phyloP scores from a whole-genome alignment of 1,140 invertebrate genomes.

The Dinoponera quadriceps region DNA sequence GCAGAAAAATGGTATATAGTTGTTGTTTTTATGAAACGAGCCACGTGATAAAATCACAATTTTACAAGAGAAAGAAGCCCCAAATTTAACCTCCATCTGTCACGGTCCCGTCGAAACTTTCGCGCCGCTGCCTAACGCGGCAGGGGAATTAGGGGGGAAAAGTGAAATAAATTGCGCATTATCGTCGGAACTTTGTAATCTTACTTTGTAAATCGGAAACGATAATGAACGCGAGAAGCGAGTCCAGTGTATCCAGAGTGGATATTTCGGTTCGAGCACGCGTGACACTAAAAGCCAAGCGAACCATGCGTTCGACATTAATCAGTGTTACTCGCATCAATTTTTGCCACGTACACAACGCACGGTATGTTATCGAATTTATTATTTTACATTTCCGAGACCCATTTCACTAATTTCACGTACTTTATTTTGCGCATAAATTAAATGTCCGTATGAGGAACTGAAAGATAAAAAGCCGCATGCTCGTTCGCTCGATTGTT shows the following conservation, averaged over 20 bases:
- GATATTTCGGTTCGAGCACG: not conserved
- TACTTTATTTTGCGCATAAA: not conserved
- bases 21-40: slow-evolving; percentile 31
- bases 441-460: slow-evolving; percentile 17
- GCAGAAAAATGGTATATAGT: slow-evolving; percentile 9
- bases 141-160: no score
- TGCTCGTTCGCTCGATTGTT: not conserved
- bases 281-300: not conserved
- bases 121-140: not conserved
- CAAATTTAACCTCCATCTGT: slow-evolving; percentile 23
- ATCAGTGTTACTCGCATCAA: not conserved
- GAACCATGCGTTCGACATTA: slow-evolving; percentile 25
- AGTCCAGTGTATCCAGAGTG: not conserved
- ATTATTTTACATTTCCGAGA: slow-evolving; percentile 2
- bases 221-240: no score
- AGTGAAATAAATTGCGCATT: not conserved
- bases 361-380: not conserved
- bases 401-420: not conserved
- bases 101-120: slow-evolving; percentile 8
- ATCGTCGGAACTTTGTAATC: slow-evolving; percentile 12
- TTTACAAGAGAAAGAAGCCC: not conserved
- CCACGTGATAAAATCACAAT: slow-evolving; percentile 22
- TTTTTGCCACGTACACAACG: not conserved
- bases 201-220: not conserved
- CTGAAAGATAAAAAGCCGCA: not conserved